Evolutionary conservation across 2,888 invertebrate species (phyloP).

Genomic region (Caenorhabditis virilis): DNA sequence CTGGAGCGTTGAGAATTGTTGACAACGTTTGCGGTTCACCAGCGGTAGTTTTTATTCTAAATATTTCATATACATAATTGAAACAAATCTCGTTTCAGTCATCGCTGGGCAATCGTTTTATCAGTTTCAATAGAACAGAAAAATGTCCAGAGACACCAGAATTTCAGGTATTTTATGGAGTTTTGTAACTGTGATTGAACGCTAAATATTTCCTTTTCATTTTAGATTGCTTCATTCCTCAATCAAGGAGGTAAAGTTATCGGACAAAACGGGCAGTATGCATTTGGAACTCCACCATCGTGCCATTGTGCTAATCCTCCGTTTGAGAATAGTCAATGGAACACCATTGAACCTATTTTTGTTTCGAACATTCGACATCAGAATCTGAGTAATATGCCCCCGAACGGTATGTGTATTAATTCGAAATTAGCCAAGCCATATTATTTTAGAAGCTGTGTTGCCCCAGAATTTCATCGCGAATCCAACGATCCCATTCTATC

Average conservation of each 20-base stretch:
- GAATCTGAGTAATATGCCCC: no score
- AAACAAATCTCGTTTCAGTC: slow-evolving; percentile 3
- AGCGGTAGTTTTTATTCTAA: slow-evolving; percentile 6
- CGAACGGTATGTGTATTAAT: background rate
- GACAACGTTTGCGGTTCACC: slow-evolving; percentile 88
- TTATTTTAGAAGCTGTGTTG: background rate
- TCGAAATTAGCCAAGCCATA: background rate
- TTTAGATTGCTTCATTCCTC: slow-evolving; percentile 28
- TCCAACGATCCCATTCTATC: background rate
- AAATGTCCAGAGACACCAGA: slow-evolving; percentile 19
- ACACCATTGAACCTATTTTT: background rate
- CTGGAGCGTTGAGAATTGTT: slow-evolving; percentile 81
- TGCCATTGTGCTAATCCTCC: background rate
- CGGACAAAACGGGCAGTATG: slow-evolving; percentile 15
- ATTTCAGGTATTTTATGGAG: slow-evolving; percentile 9
- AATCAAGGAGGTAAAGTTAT: slow-evolving; percentile 61
- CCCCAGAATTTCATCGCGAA: background rate
- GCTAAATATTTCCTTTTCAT: no score
- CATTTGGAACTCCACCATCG: slow-evolving; percentile 26
- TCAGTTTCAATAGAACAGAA: slow-evolving; percentile 7
- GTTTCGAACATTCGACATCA: slow-evolving; percentile 4
- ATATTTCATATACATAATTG: background rate
- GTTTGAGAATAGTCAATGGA: background rate
- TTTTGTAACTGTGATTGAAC: no score
- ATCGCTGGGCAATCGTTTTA: slow-evolving; percentile 5